Percentiles rank a stretch among this genome's conserved stretches.
Conservation (phyloP, 2,797 vertebrate species). For the Echeneis naucrates region DNA sequence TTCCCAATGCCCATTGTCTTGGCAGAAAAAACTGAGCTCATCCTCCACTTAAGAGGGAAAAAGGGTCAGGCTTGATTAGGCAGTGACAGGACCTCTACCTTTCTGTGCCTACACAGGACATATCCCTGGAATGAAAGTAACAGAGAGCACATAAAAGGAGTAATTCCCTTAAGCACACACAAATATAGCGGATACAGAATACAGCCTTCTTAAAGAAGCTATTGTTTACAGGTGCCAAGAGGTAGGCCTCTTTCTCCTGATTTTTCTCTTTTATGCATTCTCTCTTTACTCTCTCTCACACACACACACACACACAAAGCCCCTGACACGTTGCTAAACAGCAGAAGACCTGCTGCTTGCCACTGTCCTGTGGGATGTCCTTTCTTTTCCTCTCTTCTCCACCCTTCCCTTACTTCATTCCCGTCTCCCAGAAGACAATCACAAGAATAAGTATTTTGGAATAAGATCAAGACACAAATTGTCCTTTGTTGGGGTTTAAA, state of each 20-base stretch:
- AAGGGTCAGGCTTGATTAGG: slow-evolving; percentile 84
- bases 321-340: slow-evolving; percentile 70
- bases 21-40: slow-evolving; percentile 82
- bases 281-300: too few relatives aligned
- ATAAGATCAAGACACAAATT: slow-evolving; percentile 60
- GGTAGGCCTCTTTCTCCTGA: slow-evolving; percentile 11
- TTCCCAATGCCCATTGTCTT: slow-evolving; percentile 42
- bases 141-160: slow-evolving; percentile 10
- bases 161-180: slow-evolving; percentile 29
- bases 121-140: slow-evolving; percentile 54
- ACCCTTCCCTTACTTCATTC: slow-evolving; percentile 35
- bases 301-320: neutral
- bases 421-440: slow-evolving; percentile 51
- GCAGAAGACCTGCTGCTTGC: slow-evolving; percentile 67
- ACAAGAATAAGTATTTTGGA: slow-evolving; percentile 58
- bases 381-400: slow-evolving; percentile 51
- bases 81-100: slow-evolving; percentile 80
- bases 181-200: slow-evolving; percentile 27
- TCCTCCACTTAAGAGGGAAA: slow-evolving; percentile 81
- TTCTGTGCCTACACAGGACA: slow-evolving; percentile 82
- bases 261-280: too few relatives aligned
- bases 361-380: slow-evolving; percentile 66
- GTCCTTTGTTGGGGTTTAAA: slow-evolving; percentile 69
- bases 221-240: slow-evolving; percentile 36
- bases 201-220: slow-evolving; percentile 15